Percentiles rank a stretch among this genome's conserved stretches.
phyloP scores from a whole-genome alignment of 2,888 invertebrate species.

The Frankliniella fusca region DNA sequence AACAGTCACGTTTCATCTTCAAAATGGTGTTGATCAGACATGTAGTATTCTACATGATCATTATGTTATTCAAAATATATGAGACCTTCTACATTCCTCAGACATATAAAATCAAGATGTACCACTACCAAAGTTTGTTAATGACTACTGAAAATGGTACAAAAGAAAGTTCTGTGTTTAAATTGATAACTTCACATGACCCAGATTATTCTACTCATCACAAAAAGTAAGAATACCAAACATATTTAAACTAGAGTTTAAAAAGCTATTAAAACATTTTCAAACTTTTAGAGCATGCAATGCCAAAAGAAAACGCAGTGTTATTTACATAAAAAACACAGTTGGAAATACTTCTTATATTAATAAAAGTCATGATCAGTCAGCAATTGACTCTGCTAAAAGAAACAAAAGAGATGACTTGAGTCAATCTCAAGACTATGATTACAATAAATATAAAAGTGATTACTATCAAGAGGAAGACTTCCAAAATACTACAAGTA shows the following conservation, averaged over 20 bases:
- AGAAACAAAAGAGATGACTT: neutral
- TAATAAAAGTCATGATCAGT: too few relatives aligned
- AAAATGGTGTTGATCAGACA: too few relatives aligned
- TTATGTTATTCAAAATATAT: too few relatives aligned
- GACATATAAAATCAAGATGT: neutral
- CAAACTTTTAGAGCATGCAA: too few relatives aligned
- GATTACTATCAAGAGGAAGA: slow-evolving; percentile 13
- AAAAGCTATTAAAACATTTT: too few relatives aligned
- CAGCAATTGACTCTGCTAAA: neutral
- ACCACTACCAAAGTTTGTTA: neutral
- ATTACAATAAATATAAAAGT: slow-evolving; percentile 9
- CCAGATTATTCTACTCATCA: neutral
- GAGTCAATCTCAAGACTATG: neutral
- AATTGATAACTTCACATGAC: neutral
- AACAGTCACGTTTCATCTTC: too few relatives aligned
- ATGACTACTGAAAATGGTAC: slow-evolving; percentile 6
- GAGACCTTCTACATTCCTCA: slow-evolving; percentile 19
- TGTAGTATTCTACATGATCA: too few relatives aligned
- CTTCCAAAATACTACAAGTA: neutral
- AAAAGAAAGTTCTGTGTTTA: neutral
- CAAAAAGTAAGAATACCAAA: neutral
- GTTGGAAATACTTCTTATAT: too few relatives aligned
- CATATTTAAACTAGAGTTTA: neutral
- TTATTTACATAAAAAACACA: too few relatives aligned
- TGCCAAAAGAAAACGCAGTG: too few relatives aligned